Conservation (phyloP, 2,797 vertebrate genomes). For the Bradypodion pumilum region DNA sequence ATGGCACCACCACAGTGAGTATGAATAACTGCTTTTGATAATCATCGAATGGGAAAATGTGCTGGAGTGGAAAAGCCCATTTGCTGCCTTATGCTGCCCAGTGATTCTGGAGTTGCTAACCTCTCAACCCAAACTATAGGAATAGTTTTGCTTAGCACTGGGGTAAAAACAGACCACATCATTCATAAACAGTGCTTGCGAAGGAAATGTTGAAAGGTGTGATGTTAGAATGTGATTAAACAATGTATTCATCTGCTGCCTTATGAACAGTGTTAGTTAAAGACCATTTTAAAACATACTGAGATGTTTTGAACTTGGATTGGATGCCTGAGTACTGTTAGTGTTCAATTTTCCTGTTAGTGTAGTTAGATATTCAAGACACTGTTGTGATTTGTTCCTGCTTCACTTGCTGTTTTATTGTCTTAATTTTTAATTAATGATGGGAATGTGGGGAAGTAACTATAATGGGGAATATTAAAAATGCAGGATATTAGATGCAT, state of each 20-base stretch:
- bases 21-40: slow-evolving; percentile 40
- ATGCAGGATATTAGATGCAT: slow-evolving; percentile 49
- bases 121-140: slow-evolving; percentile 2
- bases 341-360: slow-evolving; percentile 23
- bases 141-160: background rate
- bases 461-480: slow-evolving; percentile 33
- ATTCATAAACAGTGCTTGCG: slow-evolving; percentile 10
- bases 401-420: slow-evolving; percentile 36
- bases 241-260: background rate
- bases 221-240: slow-evolving; percentile 33
- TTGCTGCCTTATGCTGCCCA: slow-evolving; percentile 45
- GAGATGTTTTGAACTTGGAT: background rate
- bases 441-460: slow-evolving; percentile 25
- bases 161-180: background rate
- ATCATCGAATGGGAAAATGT: slow-evolving; percentile 45
- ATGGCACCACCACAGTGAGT: slow-evolving; percentile 22
- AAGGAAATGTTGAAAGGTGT: background rate
- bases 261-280: background rate
- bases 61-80: slow-evolving; percentile 46
- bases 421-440: slow-evolving; percentile 57
- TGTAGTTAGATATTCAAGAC: slow-evolving; percentile 29
- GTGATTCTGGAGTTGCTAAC: slow-evolving; percentile 20
- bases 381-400: background rate
- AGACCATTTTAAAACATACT: background rate
- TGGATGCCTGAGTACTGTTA: slow-evolving; percentile 9